Percentiles rank a stretch among this genome's conserved stretches.
Conservation (phyloP, 2,797 vertebrate species). For the Rhinichthys osculus region DNA sequence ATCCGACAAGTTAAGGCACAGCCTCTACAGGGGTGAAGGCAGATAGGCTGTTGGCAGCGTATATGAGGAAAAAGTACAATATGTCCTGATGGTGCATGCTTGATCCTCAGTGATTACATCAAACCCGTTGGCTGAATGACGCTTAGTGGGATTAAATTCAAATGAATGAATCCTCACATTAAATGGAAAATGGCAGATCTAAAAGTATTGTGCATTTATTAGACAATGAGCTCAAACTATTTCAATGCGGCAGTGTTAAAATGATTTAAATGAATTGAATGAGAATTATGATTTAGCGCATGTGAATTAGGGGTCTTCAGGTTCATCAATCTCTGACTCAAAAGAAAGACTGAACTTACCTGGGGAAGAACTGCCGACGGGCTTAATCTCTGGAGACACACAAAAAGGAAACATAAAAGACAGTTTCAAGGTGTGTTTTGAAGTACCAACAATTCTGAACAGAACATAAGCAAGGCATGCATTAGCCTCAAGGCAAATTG, state of each 20-base stretch:
- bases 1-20: slow-evolving; percentile 43
- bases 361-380: slow-evolving; percentile 40
- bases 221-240: background rate
- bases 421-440: slow-evolving; percentile 35
- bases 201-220: background rate
- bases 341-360: slow-evolving; percentile 55
- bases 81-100: slow-evolving; percentile 9
- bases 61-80: slow-evolving; percentile 33
- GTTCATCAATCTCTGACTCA: background rate
- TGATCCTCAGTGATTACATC: slow-evolving; percentile 30
- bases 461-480: background rate
- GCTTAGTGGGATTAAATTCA: slow-evolving; percentile 1
- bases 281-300: background rate
- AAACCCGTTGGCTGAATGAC: slow-evolving; percentile 19
- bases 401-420: slow-evolving; percentile 51
- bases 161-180: background rate
- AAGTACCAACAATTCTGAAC: slow-evolving; percentile 11
- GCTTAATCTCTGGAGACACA: slow-evolving; percentile 59
- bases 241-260: background rate
- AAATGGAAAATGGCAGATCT: background rate
- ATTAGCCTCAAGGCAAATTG: slow-evolving; percentile 20
- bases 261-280: background rate
- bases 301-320: background rate
- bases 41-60: slow-evolving; percentile 29
- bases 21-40: background rate